Conservation (phyloP, 2,888 invertebrate genomes). For the Ariolimax columbianus region DNA sequence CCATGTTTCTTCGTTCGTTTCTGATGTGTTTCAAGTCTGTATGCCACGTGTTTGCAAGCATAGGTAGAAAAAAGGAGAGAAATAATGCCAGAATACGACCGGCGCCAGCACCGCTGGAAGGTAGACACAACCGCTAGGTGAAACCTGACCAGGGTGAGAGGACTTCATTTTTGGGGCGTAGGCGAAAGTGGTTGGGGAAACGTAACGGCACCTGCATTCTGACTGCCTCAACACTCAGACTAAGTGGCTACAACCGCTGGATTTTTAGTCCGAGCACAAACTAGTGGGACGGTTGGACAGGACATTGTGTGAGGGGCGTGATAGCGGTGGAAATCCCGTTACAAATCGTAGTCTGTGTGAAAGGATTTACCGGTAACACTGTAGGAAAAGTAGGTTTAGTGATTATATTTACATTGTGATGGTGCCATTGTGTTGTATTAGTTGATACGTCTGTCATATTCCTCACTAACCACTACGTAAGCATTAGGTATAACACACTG, state of each 20-base stretch:
- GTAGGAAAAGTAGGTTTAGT: slow-evolving; percentile 1
- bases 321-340: slow-evolving; percentile 42
- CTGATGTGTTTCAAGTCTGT: neutral
- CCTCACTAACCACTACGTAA: no score
- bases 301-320: slow-evolving; percentile 30
- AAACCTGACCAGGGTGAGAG: slow-evolving; percentile 6
- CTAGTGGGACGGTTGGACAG: slow-evolving; percentile 36
- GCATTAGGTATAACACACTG: no score
- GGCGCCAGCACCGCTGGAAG: slow-evolving; percentile 35
- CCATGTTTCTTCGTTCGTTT: neutral
- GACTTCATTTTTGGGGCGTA: slow-evolving; percentile 30
- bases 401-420: neutral
- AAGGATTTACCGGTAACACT: slow-evolving; percentile 33
- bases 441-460: neutral
- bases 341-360: slow-evolving; percentile 38
- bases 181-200: slow-evolving; percentile 37
- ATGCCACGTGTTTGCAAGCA: neutral
- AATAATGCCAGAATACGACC: neutral
- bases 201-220: slow-evolving; percentile 33
- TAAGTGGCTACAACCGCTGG: slow-evolving; percentile 46
- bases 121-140: slow-evolving; percentile 38
- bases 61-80: slow-evolving; percentile 9
- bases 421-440: slow-evolving; percentile 32
- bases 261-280: slow-evolving; percentile 46
- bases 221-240: slow-evolving; percentile 34